Evolutionary conservation across 2,797 vertebrate genomes (phyloP), one percentile per base, ranked within the genome.

Genomic region (Acanthopagrus latus): DNA sequence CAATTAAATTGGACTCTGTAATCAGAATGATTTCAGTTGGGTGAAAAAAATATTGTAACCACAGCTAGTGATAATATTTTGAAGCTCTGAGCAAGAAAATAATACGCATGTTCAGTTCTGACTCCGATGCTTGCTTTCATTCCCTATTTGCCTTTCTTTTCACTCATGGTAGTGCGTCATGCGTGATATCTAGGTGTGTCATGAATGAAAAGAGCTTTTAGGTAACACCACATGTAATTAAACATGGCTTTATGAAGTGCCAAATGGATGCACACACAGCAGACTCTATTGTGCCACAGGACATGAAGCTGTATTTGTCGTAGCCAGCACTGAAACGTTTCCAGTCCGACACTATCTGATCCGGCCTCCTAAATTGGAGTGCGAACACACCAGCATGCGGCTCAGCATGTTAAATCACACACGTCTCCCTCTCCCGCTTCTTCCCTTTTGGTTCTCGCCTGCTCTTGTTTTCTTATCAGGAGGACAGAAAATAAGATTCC

Each of bases 381-480:
- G 86, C 86, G 84, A 83, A 79, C 87, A 83, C 75, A 78, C 68
- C 78, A 81, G 83, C 80, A 67, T 87, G 83, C 71, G 13, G 77
- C 86, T 66, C 82, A 83, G 85, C 89, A 85, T 92, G 83, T 79
- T 86, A 81, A 90, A 87, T 85, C 87, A 87, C 83, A 83, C 79
- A 82, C 74, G 66, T 76, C 78, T 72, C 71, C 54, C 69, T 81
- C 75, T 77, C 64, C 55, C 64, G 66, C 55, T 41, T 16, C 47
- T 71, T 74, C 74, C 74, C 72, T 71, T 85, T 86, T 73, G 80
- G 64, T 86, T 82, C 74, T 86, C 76, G 56, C 77, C 83, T 71
- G 84, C 91, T 90, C 81, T 93, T 90, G 82, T 91, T 93, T 88
- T 89, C 88, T 93, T 93, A 93, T 94, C 94, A 89, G 85, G 71